phyloP scores from a whole-genome alignment of 2,888 invertebrate genomes.

The Antheraea yamamai region DNA sequence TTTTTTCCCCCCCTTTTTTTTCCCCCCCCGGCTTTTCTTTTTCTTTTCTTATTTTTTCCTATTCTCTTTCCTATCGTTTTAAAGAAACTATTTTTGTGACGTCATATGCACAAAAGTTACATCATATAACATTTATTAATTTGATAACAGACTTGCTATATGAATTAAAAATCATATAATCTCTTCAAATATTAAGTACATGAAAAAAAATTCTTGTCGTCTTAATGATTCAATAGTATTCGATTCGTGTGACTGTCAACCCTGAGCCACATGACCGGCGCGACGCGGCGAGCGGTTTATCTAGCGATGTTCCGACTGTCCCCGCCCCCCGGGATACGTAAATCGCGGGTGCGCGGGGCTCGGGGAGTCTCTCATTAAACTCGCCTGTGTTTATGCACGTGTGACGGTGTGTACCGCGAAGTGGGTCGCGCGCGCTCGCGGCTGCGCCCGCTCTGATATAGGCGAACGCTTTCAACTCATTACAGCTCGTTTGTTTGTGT shows the following conservation, averaged over 20 bases:
- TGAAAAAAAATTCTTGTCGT: too few relatives aligned
- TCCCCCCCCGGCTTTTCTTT: too few relatives aligned
- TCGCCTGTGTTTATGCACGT: constrained; percentile 51
- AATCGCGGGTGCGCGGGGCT: constrained; percentile 34
- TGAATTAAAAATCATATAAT: too few relatives aligned
- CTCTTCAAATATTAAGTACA: too few relatives aligned
- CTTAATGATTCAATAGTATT: too few relatives aligned
- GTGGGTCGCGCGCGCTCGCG: constrained; percentile 55
- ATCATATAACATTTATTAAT: too few relatives aligned
- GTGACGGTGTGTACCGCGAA: constrained; percentile 47
- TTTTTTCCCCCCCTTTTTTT: too few relatives aligned
- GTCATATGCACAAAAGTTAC: too few relatives aligned
- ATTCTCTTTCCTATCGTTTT: too few relatives aligned
- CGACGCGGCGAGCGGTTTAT: constrained; percentile 4
- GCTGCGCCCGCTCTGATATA: constrained; percentile 54
- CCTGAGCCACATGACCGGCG: not conserved
- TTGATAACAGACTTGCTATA: too few relatives aligned
- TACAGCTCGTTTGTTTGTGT: constrained; percentile 45
- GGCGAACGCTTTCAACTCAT: constrained; percentile 55
- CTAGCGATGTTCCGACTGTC: constrained; percentile 22
- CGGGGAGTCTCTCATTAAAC: constrained; percentile 51
- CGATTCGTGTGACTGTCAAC: not conserved
- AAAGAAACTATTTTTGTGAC: too few relatives aligned
- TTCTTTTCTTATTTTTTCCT: too few relatives aligned
- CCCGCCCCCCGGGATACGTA: constrained; percentile 29